These are phyloP conservation scores for Apus apus DNA, from an alignment of 2,113 vertebrate genomes.

Conservation along the genomic window DNA sequence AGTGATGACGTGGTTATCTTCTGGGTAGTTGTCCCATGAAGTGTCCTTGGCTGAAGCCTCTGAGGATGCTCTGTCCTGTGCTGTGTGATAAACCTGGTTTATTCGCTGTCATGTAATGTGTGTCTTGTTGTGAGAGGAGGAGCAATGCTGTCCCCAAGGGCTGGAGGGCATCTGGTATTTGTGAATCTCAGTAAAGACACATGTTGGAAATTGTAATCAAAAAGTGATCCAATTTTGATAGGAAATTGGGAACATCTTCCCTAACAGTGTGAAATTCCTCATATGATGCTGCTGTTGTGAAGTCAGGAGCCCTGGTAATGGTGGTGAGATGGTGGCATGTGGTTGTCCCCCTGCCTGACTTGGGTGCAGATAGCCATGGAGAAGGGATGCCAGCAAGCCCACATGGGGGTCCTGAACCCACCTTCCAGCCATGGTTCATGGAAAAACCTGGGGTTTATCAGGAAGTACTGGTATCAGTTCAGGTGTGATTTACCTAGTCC, in stretches of 20 bases:
- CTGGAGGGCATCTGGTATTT: neutral
- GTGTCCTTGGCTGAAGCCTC: neutral
- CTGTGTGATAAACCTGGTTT: neutral
- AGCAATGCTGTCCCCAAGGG: neutral
- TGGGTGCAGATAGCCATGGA: rapidly evolving
- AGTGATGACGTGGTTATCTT: neutral
- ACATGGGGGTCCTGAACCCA: no score
- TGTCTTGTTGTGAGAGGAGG: neutral
- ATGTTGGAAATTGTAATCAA: rapidly evolving
- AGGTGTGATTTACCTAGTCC: neutral
- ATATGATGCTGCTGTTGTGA: rapidly evolving
- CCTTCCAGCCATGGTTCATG: neutral
- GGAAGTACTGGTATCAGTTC: neutral
- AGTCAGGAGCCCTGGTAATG: neutral
- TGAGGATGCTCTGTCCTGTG: neutral
- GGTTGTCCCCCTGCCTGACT: no score
- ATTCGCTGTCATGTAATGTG: neutral
- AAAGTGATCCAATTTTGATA: neutral
- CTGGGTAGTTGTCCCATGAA: neutral
- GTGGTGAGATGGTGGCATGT: no score
- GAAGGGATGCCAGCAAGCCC: neutral
- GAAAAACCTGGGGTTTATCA: rapidly evolving
- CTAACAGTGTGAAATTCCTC: rapidly evolving
- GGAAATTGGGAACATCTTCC: neutral
- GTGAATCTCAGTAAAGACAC: rapidly evolving